Conservation (phyloP, 1,140 invertebrate genomes). For the Thalassaphorura encarpata region DNA sequence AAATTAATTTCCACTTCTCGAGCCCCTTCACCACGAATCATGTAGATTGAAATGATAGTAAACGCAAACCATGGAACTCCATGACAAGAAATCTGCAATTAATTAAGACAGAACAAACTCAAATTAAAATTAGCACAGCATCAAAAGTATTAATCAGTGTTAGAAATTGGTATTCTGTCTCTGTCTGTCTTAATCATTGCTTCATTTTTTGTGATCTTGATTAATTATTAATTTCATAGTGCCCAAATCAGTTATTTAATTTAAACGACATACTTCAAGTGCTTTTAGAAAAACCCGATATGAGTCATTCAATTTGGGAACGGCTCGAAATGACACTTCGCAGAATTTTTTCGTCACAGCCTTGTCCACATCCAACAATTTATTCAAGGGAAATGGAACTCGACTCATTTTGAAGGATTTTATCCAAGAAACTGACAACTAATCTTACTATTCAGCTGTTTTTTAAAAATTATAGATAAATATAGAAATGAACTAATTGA, state of each 20-base stretch:
- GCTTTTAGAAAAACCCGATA: slow-evolving; percentile 42
- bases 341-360: slow-evolving; percentile 54
- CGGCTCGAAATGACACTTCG: slow-evolving; percentile 44
- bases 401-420: too few relatives aligned
- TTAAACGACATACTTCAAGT: slow-evolving; percentile 49
- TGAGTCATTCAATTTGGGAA: slow-evolving; percentile 34
- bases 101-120: too few relatives aligned
- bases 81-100: slow-evolving; percentile 80
- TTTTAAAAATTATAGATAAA: too few relatives aligned
- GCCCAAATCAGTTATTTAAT: slow-evolving; percentile 18
- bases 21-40: slow-evolving; percentile 50
- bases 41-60: slow-evolving; percentile 62
- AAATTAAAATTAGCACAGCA: too few relatives aligned
- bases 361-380: slow-evolving; percentile 49
- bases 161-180: too few relatives aligned
- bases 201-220: too few relatives aligned
- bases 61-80: slow-evolving; percentile 72
- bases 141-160: too few relatives aligned
- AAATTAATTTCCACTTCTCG: slow-evolving; percentile 77
- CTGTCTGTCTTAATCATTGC: too few relatives aligned
- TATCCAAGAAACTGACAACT: too few relatives aligned
- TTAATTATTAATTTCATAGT: too few relatives aligned
- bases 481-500: too few relatives aligned
- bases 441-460: too few relatives aligned
- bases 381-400: slow-evolving; percentile 44